Base-by-base conservation (phyloP, 2,797 vertebrate species). In the Pempheris klunzingeri region DNA sequence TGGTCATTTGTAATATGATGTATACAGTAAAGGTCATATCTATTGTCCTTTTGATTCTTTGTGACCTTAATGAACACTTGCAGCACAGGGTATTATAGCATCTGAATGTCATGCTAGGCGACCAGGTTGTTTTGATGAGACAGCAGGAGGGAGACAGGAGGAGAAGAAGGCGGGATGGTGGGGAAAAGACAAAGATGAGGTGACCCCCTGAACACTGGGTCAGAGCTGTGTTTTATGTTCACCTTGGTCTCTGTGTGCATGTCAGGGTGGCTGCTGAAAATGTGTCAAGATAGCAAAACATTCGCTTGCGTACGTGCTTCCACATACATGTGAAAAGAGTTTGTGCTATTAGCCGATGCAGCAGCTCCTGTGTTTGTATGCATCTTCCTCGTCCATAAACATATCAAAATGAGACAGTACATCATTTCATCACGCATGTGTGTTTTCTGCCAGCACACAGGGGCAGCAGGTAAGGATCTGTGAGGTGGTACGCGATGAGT, bases 1-100 rank as follows among this genome's bases (percentile, higher is more conserved):
- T 7, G 28, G 50, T 28, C 28, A 15, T 65, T 44, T 43, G 52
- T 28, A 52, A 41, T 57, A 28, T 24, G 44, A 52, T 1, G 17
- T 18, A 22, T 63, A 77, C 70, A 62, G n/a, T n/a, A n/a, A n/a
- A n/a, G n/a, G n/a, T 70, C 43, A 43, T 12, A 32, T 20, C 55
- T 77, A 81, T 64, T 72, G 54, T 14, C 7, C 62, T 50, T 77
- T 82, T 80, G 61, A 83, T 87, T 78, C 81, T 57, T 59, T 34
- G 41, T 36, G 38, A 47, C 64, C 49, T 66, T 61, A 70, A 81
- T 55, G 41, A 79, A 65, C n/a, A 66, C 36, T 47, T 59, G 57
- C 57, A 63, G 61, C 41, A 22, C 18, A 41, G 52, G 10, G 32
- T 59, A 50, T 63, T 24, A 20, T 24, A n/a, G 36, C 4, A 14